Evolutionary conservation across 2,113 vertebrate genomes (phyloP), one percentile per base, ranked within the genome.

Genomic region (Xiphophorus hellerii): DNA sequence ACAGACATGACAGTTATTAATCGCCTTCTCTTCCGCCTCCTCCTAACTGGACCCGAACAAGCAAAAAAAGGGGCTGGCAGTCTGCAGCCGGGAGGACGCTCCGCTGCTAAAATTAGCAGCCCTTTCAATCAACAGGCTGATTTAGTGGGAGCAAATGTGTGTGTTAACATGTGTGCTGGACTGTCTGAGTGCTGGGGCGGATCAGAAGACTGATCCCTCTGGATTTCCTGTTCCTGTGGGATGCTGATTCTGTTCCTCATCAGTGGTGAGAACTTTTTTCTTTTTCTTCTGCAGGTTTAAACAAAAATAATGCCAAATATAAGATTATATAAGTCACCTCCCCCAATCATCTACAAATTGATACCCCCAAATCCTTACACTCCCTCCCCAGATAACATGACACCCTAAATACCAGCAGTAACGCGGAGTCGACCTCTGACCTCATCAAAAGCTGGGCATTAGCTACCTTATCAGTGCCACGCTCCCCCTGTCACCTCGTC

Each of bases 1-100:
- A 90, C 88, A 85, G 77, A 84, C 91, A 70, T 90, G 93, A 93
- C 93, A 93, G 86, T 91, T 89, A 94, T 92, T 90, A 93, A 94
- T 91, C 87, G 88, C 86, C 82, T 87, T 80, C 75, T 87, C 88
- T 93, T 93, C 94, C 90, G 83, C 67, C 73, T 84, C 30, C 87
- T 90, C 80, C 89, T 83, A 83, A 84, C 84, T 76, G 42, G 84
- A 69, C 75, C 78, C 60, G 30, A 81, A 83, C 62, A 87, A 62
- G 80, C 70, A 69, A 77, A 78, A 37, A 76, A 66, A 71, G n/a
- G 76, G 72, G 73, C 58, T 28, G 14, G 77, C 74, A 66, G 77
- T 77, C 5, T 76, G 78, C 74, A 85, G 74, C 63, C 68, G 58
- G 87, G 71, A 73, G 78, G 20, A 6, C 25, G 51, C 51, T 73